phyloP scores from a whole-genome alignment of 2,888 invertebrate species.

The Eupithecia tripunctaria region DNA sequence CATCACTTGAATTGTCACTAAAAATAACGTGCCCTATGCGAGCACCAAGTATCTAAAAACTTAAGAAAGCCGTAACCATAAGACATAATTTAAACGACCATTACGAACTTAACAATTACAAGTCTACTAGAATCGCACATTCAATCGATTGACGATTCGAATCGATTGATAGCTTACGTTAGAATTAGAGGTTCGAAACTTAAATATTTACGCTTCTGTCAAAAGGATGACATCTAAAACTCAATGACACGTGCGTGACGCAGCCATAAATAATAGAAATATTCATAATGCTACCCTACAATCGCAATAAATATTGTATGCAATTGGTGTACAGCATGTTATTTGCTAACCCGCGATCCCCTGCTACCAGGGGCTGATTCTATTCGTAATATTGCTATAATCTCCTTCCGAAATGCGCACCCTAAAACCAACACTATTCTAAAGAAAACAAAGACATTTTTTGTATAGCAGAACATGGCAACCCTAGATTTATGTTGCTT shows the following conservation, averaged over 20 bases:
- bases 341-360: slow-evolving; percentile 74
- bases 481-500: slow-evolving; percentile 78
- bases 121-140: too few species aligned
- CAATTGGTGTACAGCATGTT: slow-evolving; percentile 72
- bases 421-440: slow-evolving; percentile 55
- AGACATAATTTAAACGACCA: too few species aligned
- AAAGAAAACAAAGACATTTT: slow-evolving; percentile 36
- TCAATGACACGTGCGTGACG: slow-evolving; percentile 28
- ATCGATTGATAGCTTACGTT: too few species aligned
- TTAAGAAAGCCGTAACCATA: too few species aligned
- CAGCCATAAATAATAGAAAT: slow-evolving; percentile 49
- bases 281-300: slow-evolving; percentile 69
- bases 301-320: slow-evolving; percentile 78
- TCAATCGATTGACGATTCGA: too few species aligned
- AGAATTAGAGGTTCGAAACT: background rate
- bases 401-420: slow-evolving; percentile 54
- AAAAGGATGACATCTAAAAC: slow-evolving; percentile 17
- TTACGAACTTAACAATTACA: too few species aligned
- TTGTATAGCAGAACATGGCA: slow-evolving; percentile 42
- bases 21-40: too few species aligned
- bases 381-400: slow-evolving; percentile 74
- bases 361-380: slow-evolving; percentile 67
- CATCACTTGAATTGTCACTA: background rate
- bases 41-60: too few species aligned
- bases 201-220: slow-evolving; percentile 14